These are phyloP conservation scores for Aplocera efformata DNA, from an alignment of 2,888 invertebrate species.

Conservation along the genomic window DNA sequence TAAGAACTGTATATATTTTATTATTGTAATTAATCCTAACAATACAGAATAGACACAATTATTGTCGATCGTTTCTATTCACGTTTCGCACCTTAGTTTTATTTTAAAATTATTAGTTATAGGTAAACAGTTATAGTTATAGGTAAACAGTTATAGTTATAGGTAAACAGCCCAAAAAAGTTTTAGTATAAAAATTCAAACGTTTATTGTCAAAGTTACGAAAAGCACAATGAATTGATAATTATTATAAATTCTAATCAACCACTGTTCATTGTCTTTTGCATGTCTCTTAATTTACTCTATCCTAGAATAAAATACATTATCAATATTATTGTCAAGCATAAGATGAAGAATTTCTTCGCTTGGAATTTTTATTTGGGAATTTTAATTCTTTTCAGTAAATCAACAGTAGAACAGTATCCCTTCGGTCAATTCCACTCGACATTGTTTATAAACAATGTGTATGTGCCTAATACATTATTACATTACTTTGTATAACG, in stretches of 20 bases:
- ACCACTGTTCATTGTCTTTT: conserved; percentile 19
- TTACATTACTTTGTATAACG: conserved; percentile 22
- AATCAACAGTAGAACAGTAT: conserved; percentile 3
- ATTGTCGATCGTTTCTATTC: conserved; percentile 39
- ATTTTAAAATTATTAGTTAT: conserved; percentile 9
- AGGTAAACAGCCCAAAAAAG: conserved; percentile 48
- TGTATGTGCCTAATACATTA: conserved; percentile 15
- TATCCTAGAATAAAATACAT: conserved; percentile 9
- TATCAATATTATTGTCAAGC: conserved; percentile 17
- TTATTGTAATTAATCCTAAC: conserved; percentile 6
- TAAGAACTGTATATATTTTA: neutral
- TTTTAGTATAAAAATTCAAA: conserved; percentile 32
- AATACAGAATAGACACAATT: conserved; percentile 38
- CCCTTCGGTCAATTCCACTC: conserved; percentile 6
- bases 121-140: no score
- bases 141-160: no score
- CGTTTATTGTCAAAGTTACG: conserved; percentile 51
- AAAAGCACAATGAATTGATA: conserved; percentile 33
- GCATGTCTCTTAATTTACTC: neutral
- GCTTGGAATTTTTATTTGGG: conserved; percentile 4
- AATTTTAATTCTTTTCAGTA: conserved; percentile 3
- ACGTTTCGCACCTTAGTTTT: conserved; percentile 9
- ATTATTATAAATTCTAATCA: conserved; percentile 12
- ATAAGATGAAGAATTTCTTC: conserved; percentile 7
- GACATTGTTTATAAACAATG: conserved; percentile 10